These are phyloP conservation scores for Dasypus novemcinctus DNA, from an alignment of 2,113 vertebrate species.

Conservation along the genomic window DNA sequence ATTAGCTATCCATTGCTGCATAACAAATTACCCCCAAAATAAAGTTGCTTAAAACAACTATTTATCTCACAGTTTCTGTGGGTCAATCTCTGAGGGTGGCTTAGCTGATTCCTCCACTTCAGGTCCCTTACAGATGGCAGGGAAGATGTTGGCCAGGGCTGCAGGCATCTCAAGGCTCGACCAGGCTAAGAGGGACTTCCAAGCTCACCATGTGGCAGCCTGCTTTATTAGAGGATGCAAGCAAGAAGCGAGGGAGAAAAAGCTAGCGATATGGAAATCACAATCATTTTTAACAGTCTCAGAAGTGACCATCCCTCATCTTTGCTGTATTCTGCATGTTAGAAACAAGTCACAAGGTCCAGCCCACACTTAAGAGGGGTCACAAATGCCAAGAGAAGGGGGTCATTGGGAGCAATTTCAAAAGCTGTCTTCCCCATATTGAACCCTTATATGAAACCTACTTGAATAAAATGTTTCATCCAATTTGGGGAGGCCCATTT, in stretches of 20 bases:
- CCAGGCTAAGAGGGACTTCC: accelerated
- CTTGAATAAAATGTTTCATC: background rate
- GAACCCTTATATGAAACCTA: background rate
- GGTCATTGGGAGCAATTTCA: background rate
- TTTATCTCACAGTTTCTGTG: background rate
- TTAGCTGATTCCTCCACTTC: background rate
- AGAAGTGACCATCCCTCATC: background rate
- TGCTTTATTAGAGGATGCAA: background rate
- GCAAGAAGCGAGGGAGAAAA: background rate
- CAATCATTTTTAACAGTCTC: background rate
- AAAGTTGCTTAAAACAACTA: background rate
- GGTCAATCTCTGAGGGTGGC: background rate
- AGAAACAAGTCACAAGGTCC: background rate
- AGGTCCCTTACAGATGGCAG: background rate
- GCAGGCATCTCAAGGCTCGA: background rate
- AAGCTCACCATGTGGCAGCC: accelerated
- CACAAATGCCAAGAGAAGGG: background rate
- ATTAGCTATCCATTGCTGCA: too few species aligned
- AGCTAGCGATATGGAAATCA: background rate
- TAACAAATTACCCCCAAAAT: background rate
- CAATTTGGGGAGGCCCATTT: background rate
- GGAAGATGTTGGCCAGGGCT: background rate
- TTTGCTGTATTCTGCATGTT: background rate
- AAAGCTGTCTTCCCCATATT: background rate
- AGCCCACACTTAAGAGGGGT: too few species aligned